phyloP scores from a whole-genome alignment of 2,797 vertebrate species.

The Dipus sagitta region DNA sequence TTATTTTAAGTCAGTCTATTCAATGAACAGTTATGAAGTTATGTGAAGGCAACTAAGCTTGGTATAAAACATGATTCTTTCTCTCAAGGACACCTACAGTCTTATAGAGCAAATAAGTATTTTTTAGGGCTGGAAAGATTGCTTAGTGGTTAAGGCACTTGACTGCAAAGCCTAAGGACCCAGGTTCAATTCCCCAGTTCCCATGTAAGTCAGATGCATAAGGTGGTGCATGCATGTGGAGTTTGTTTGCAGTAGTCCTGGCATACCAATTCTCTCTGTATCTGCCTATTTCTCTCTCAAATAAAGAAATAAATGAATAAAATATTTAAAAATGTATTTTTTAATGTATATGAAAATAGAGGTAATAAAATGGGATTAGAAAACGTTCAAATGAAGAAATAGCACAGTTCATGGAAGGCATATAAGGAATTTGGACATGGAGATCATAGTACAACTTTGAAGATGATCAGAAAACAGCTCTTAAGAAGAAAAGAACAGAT shows the following conservation, averaged over 20 bases:
- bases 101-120: not conserved
- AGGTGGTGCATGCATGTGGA: no score
- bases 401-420: not conserved
- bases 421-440: not conserved
- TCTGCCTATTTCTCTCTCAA: no score
- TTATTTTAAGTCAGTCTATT: slow-evolving; percentile 38
- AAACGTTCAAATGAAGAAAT: slow-evolving; percentile 35
- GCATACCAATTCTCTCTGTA: no score
- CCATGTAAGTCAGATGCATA: no score
- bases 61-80: not conserved
- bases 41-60: not conserved
- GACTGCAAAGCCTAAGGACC: no score
- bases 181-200: no score
- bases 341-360: not conserved
- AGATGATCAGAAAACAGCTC: slow-evolving; percentile 1
- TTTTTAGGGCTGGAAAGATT: no score
- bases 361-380: slow-evolving; percentile 4
- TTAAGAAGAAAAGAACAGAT: not conserved
- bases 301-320: no score
- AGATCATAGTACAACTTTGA: not conserved
- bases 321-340: not conserved
- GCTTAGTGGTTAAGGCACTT: no score
- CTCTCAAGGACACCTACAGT: not conserved
- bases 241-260: no score
- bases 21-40: not conserved